Evolutionary conservation across 2,888 invertebrate species (phyloP).

Genomic region (Diarsia brunnea): DNA sequence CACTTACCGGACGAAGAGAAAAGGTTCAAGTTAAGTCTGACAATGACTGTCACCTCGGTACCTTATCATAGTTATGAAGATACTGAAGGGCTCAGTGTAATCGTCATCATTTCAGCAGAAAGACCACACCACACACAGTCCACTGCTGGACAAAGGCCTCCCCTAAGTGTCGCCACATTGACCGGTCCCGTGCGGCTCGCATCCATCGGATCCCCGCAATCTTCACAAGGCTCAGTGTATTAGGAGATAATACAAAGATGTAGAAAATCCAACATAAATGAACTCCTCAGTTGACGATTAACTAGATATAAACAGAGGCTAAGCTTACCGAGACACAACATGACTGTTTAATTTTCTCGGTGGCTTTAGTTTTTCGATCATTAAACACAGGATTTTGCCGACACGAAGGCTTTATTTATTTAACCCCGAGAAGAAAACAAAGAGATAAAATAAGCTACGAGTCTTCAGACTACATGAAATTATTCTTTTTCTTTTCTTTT

Average conservation of each 20-base stretch:
- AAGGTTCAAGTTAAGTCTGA: background rate
- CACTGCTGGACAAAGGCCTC: no score
- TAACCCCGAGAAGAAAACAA: background rate
- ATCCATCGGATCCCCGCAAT: no score
- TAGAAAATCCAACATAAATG: background rate
- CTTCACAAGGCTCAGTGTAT: no score
- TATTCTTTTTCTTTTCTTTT: no score
- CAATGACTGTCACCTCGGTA: no score
- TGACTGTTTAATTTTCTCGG: slow-evolving; percentile 8
- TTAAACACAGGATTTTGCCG: slow-evolving; percentile 24
- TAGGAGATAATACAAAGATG: background rate
- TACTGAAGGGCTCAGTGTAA: no score
- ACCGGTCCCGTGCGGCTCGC: no score
- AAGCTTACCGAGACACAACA: background rate
- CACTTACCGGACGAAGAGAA: background rate
- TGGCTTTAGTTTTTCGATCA: slow-evolving; percentile 14
- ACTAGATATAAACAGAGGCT: background rate
- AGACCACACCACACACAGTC: no score
- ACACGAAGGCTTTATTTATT: slow-evolving; percentile 17
- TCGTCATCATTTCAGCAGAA: no score
- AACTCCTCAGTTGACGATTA: no score
- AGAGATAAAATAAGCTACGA: slow-evolving; percentile 16
- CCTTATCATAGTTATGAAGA: background rate
- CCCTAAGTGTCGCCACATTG: no score
- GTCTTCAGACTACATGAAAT: slow-evolving; percentile 19